Conservation (phyloP, 2,113 vertebrate genomes). For the Prietella phreatophila region DNA sequence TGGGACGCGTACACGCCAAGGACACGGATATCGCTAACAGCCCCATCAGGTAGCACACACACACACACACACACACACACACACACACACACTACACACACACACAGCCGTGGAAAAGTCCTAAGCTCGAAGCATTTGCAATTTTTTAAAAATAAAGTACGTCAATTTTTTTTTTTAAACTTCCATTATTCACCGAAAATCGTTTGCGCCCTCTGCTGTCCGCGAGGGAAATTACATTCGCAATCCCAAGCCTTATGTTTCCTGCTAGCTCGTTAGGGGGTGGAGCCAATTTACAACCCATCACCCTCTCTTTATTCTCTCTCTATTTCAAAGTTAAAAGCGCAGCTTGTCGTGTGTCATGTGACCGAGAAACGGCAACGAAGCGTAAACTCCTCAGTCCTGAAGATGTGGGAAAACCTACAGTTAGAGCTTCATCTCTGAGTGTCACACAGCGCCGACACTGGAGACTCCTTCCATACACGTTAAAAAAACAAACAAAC, state of each 20-base stretch:
- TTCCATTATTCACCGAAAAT: not conserved
- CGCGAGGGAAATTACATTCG: not conserved
- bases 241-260: not conserved
- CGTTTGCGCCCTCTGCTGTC: not conserved
- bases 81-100: not conserved
- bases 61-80: not conserved
- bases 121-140: not conserved
- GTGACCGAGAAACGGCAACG: not conserved
- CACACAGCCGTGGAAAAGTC: not conserved
- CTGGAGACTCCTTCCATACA: not conserved
- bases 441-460: not conserved
- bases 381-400: not conserved
- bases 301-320: not conserved
- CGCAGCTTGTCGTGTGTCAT: not conserved
- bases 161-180: not conserved
- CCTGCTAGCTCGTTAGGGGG: not conserved
- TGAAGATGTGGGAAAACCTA: not conserved
- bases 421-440: not conserved
- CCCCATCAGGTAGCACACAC: slow-evolving; percentile 78
- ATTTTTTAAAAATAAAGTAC: not conserved
- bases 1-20: slow-evolving; percentile 94
- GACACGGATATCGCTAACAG: slow-evolving; percentile 91
- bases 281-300: not conserved
- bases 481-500: not conserved
- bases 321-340: not conserved